Evolutionary conservation across 2,797 vertebrate genomes (phyloP).

Genomic region (Sebastiscus albofasciatus): DNA sequence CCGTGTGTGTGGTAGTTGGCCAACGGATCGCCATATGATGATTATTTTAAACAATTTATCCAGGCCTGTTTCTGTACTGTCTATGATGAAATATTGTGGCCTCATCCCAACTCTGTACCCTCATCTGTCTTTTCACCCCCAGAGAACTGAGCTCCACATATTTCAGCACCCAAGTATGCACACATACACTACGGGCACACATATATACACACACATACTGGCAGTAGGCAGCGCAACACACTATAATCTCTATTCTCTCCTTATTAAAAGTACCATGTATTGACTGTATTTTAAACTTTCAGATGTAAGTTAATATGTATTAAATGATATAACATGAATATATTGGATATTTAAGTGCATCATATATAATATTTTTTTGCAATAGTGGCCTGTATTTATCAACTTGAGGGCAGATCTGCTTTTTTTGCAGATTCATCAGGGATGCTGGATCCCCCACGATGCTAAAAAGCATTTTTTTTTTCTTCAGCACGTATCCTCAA

Average conservation of each 20-base stretch:
- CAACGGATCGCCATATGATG: slow-evolving; percentile 50
- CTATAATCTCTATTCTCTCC: neutral
- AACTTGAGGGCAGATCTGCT: slow-evolving; percentile 11
- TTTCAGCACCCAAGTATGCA: slow-evolving; percentile 54
- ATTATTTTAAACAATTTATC: slow-evolving; percentile 77
- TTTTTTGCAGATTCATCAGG: slow-evolving; percentile 33
- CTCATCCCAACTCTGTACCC: slow-evolving; percentile 60
- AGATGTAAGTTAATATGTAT: neutral
- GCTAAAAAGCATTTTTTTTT: slow-evolving; percentile 3
- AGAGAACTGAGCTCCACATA: slow-evolving; percentile 75
- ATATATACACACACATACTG: neutral
- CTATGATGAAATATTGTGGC: slow-evolving; percentile 76
- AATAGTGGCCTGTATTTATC: neutral
- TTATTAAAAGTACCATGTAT: neutral
- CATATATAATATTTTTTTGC: neutral
- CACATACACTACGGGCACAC: slow-evolving; percentile 5
- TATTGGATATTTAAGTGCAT: neutral
- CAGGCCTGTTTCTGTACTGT: slow-evolving; percentile 78
- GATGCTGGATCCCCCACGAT: slow-evolving; percentile 25
- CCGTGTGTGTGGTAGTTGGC: slow-evolving; percentile 61
- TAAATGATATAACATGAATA: neutral
- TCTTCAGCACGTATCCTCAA: neutral
- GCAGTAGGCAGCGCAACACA: neutral
- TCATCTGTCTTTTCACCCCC: slow-evolving; percentile 79
- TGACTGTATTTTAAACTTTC: neutral